Percentiles rank a stretch among this genome's conserved stretches.
phyloP scores from a whole-genome alignment of 2,113 vertebrate genomes.

The Hemibagrus wyckioides region DNA sequence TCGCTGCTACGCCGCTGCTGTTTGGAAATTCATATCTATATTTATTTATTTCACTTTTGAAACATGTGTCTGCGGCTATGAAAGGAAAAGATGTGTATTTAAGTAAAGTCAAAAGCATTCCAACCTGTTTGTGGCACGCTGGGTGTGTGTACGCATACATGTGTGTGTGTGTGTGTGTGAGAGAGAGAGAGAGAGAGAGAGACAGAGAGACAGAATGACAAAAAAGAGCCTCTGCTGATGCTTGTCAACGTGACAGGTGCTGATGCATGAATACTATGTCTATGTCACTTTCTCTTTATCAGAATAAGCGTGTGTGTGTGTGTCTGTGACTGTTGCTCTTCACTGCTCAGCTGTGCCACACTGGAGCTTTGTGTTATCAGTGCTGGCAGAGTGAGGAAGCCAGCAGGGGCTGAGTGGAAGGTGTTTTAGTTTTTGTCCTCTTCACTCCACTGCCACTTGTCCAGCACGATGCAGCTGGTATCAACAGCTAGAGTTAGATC shows the following conservation, averaged over 20 bases:
- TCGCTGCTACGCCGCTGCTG: constrained; percentile 61
- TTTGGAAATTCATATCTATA: constrained; percentile 59
- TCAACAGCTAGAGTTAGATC: no score
- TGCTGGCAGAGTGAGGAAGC: background rate
- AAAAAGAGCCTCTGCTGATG: constrained; percentile 54
- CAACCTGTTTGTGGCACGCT: constrained; percentile 59
- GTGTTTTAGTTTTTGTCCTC: background rate
- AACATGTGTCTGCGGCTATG: constrained; percentile 3
- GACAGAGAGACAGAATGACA: background rate
- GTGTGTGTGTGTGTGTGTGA: background rate
- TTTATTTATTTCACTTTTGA: constrained; percentile 33
- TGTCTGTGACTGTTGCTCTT: constrained; percentile 16
- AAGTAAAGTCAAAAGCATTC: constrained; percentile 68
- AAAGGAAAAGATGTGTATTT: constrained; percentile 62
- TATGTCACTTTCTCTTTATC: constrained; percentile 31
- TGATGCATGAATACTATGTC: constrained; percentile 67
- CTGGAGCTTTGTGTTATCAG: constrained; percentile 3
- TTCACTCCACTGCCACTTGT: background rate
- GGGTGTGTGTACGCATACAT: constrained; percentile 31
- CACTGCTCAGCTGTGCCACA: background rate
- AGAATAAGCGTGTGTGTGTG: constrained; percentile 5
- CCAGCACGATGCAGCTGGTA: background rate
- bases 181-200: background rate
- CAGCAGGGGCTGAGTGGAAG: background rate
- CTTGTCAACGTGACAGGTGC: constrained; percentile 71